Evolutionary conservation across 2,888 invertebrate species (phyloP), one percentile per base, ranked within the genome.

Genomic region (Meta bourneti): DNA sequence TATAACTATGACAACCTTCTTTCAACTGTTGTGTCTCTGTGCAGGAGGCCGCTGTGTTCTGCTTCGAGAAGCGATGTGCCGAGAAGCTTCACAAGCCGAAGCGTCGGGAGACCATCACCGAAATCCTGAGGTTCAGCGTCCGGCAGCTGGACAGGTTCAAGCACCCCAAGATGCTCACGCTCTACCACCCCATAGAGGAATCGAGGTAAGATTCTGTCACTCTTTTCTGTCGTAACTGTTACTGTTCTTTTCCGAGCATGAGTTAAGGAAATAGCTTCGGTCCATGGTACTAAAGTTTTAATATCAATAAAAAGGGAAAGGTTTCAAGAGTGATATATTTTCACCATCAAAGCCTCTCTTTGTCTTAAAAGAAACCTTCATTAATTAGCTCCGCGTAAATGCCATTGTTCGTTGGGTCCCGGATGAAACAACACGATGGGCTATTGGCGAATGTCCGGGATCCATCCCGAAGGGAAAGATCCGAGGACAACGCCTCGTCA

Each of bases 1-100:
- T n/a, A 19, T 0, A 61, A 11, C 6, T 72, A 9, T 20, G 6
- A 2, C 19, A 16, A 19, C 19, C 16, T 72, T 72, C 8, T n/a
- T n/a, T 20, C 16, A 19, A 20, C 9, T 8, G 1, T 34, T 61
- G 61, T 61, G 4, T 78, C 9, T 16, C 19, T 72, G 6, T 93
- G 95, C 96, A 98, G 98, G 98, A 98, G 95, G 98, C 97, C 93
- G 98, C 98, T 0, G 97, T 99, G 93, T 98, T 98, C 95, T 96
- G 98, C 89, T 98, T 98, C 95, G 98, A 99, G 95, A 99, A 99
- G 95, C 97, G 97, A 93, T 96, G 97, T 89, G 98, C 98, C 0
- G 98, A 98, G 94, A 98, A 98, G 95, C 95, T 98, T 71, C 98
- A 98, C 95, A 98, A 98, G 94, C 98, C 98, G 7, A 97, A 98